Evolutionary conservation across 2,888 invertebrate genomes (phyloP).

Genomic region (Noctua pronuba): DNA sequence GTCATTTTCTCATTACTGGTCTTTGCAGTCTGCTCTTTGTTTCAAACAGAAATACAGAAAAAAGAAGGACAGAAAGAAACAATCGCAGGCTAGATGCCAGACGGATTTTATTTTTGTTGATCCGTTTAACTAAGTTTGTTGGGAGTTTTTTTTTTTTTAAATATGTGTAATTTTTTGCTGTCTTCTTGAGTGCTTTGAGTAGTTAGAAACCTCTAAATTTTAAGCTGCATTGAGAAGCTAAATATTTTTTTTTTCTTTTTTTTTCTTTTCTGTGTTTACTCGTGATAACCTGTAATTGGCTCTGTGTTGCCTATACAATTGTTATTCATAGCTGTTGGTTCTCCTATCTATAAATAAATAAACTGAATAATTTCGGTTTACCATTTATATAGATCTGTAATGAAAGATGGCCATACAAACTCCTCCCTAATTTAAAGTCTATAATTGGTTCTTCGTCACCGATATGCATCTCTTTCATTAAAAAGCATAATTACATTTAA

Average conservation of each 20-base stretch:
- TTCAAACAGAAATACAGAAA: constrained; percentile 76
- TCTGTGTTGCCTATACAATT: no score
- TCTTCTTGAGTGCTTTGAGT: constrained; percentile 14
- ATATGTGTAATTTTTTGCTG: not conserved
- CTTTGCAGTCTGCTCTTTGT: constrained; percentile 82
- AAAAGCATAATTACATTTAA: not conserved
- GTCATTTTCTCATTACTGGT: constrained; percentile 85
- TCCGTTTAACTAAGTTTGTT: constrained; percentile 65
- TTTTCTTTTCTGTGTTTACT: no score
- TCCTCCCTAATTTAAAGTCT: not conserved
- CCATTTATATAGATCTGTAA: not conserved
- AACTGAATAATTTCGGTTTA: not conserved
- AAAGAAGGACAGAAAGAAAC: constrained; percentile 71
- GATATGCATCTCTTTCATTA: no score
- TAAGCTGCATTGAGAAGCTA: not conserved
- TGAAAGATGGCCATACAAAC: not conserved
- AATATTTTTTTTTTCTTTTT: no score
- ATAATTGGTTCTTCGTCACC: not conserved
- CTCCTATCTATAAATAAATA: no score
- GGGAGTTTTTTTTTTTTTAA: constrained; percentile 29
- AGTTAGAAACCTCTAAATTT: not conserved
- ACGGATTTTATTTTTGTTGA: constrained; percentile 68
- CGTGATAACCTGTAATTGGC: no score
- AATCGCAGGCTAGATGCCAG: constrained; percentile 61
- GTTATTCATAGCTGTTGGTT: no score